Base-by-base conservation (phyloP, 2,797 vertebrate genomes). In the Argya squamiceps region DNA sequence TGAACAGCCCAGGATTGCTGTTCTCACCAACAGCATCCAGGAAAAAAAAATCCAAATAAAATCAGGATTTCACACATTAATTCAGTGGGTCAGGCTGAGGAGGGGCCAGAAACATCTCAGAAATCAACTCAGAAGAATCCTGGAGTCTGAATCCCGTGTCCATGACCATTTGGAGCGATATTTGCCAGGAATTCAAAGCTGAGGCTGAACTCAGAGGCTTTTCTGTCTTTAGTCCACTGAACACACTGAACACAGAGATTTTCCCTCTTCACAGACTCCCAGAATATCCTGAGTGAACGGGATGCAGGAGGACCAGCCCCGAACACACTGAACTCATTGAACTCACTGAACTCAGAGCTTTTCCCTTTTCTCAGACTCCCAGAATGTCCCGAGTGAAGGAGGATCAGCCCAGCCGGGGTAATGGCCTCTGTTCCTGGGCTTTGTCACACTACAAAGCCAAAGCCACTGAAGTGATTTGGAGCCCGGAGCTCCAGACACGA, bases 371-470 rank as follows among this genome's bases (percentile, higher is more conserved):
- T 11, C 22, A 22, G 49, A 36, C 5, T 2, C 46, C 11, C n/a
- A 2, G 47, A 46, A 10, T 3, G 20, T 9, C n/a, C 19, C 4
- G 41, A 18, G 39, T 39, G 39, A 18, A 8, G 7, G 41, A 12
- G 53, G 71, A 29, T 68, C 15, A 21, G 6, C 50, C 43, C 43
- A 22, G 50, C 6, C 36, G 23, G 32, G 32, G 32, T 6, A 27
- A n/a, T 0, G 5, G 20, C 44, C 41, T 19, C 59, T 20, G 1
- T 2, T 8, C 47, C 64, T 13, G 46, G 21, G 1, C 23, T 85
- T 65, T 44, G 26, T 60, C 9, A 5, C 7, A 4, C 14, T 2
- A 12, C 58, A 58, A 56, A 75, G 5, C 18, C 84, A 43, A 37
- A 55, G 44, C 26, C 22, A 0, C 19, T 1, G 4, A 1, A 29